Evolutionary conservation across 2,888 invertebrate species (phyloP), one percentile per base, ranked within the genome.

Genomic region (Drosophila kuntzei): DNA sequence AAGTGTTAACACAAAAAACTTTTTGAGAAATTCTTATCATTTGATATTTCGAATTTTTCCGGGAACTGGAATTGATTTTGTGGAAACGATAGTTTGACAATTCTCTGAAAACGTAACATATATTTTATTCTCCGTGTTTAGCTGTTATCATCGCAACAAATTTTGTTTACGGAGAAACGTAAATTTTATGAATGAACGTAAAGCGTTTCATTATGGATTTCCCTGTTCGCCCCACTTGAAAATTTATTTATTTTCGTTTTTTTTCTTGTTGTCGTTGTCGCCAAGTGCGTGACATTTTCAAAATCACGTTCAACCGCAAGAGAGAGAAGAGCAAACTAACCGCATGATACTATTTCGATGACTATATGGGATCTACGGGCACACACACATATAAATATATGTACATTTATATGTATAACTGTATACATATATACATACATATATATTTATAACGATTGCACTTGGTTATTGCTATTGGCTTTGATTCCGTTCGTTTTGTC

Each of bases 261-360:
- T 39, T 55, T 43, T 36, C 39, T 53, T 39, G 54, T 14, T 58
- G 58, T 29, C 12, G 54, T 16, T 41, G 61, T 51, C 34, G 50
- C 7, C 29, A 71, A 68, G 86, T 81, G 83, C 90, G 90, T 90
- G 90, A 90, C 90, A 89, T 89, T 87, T 87, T 70, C 43, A 79
- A 87, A 86, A 89, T 90, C 90, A 90, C 90, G 90, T 90, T 85
- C 79, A 80, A 75, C 75, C 78, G 51, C 80, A 78, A 68, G 49
- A 71, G 71, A 34, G 44, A 43, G 22, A 11, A 55, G 79, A 81
- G 75, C 64, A 70, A 76, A 49, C 44, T 50, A 64, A 47, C 57
- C 58, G 29, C 46, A 47, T 25, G 27, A 59, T 34, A 43, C 34
- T 68, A 87, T 64, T 72, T 82, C 51, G 67, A 81, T 83, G 71